Evolutionary conservation across 2,888 invertebrate genomes (phyloP).

Genomic region (Tethea ocularis): DNA sequence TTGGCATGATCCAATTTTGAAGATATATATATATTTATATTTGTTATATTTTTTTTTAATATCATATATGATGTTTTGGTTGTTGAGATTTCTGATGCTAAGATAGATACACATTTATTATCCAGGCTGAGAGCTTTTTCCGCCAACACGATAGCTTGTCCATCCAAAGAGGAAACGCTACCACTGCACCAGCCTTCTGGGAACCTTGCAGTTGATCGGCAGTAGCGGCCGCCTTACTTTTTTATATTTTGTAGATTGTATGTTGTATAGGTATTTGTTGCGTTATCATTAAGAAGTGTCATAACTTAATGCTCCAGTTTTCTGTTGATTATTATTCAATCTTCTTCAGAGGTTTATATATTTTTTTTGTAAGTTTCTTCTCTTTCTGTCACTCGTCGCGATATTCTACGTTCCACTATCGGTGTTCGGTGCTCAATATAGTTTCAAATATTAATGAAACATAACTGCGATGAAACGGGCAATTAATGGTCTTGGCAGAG

Average conservation of each 20-base stretch:
- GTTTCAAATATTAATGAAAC: constrained; percentile 72
- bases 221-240: too few species aligned
- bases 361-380: too few species aligned
- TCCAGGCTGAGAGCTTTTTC: too few species aligned
- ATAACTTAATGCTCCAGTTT: not conserved
- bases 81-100: constrained; percentile 19
- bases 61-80: too few species aligned
- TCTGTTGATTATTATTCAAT: not conserved
- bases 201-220: too few species aligned
- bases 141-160: too few species aligned
- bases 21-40: constrained; percentile 40
- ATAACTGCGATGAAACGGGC: constrained; percentile 72
- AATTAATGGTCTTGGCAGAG: constrained; percentile 73
- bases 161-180: too few species aligned
- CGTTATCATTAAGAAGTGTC: not conserved
- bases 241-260: too few species aligned
- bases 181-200: too few species aligned
- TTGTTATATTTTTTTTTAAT: constrained; percentile 54
- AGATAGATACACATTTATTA: too few species aligned
- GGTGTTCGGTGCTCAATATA: constrained; percentile 48
- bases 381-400: constrained; percentile 33
- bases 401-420: constrained; percentile 25
- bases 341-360: too few species aligned
- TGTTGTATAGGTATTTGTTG: too few species aligned
- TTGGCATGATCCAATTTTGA: constrained; percentile 10